phyloP scores from a whole-genome alignment of 2,888 invertebrate species.

The Drosophila atripex region DNA sequence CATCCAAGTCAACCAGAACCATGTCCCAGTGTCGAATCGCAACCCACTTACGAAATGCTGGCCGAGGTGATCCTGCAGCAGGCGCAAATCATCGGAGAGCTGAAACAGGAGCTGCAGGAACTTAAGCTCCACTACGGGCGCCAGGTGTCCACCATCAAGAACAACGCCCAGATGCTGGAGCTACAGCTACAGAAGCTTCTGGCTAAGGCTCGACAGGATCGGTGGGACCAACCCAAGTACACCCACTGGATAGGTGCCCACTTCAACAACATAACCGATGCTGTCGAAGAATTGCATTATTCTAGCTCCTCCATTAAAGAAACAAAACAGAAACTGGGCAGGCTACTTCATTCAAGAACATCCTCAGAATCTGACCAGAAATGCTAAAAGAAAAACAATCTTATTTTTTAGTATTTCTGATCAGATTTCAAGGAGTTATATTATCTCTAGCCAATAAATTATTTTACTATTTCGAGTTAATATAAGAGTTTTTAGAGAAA shows the following conservation, averaged over 20 bases:
- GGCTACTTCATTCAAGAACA: background rate
- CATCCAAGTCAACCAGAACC: background rate
- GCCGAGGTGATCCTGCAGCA: conserved; percentile 23
- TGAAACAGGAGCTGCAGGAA: conserved; percentile 12
- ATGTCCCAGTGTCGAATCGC: background rate
- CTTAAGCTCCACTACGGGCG: conserved; percentile 34
- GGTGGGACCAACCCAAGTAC: background rate
- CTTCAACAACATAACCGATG: conserved; percentile 16
- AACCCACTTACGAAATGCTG: background rate
- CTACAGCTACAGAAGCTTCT: conserved; percentile 28
- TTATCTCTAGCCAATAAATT: background rate
- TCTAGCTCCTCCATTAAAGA: background rate
- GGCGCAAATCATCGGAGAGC: conserved; percentile 30
- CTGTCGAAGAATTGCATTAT: conserved; percentile 22
- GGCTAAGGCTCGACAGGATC: background rate
- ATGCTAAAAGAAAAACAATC: background rate
- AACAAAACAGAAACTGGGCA: conserved; percentile 1
- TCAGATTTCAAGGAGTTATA: background rate
- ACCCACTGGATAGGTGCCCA: conserved; percentile 7
- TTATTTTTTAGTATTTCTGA: background rate
- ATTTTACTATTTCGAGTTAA: background rate
- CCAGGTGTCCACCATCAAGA: conserved; percentile 42
- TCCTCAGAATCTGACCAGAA: background rate
- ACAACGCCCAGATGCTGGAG: conserved; percentile 31
- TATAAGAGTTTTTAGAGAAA: background rate